These are phyloP conservation scores for Chaetura pelagica DNA, from an alignment of 2,113 vertebrate genomes.

Conservation along the genomic window DNA sequence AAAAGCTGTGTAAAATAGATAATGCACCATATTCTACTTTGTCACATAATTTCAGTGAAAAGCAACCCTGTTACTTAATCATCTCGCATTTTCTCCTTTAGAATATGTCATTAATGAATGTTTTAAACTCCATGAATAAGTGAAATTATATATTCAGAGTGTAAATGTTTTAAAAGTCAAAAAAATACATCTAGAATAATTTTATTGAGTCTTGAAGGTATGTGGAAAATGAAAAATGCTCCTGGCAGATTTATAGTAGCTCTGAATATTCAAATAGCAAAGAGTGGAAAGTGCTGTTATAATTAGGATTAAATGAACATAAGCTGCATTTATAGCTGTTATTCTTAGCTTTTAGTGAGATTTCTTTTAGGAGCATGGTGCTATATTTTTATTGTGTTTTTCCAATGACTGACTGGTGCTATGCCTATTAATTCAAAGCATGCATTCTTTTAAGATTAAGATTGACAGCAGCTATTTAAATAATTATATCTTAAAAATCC, in stretches of 20 bases:
- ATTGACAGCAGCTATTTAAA: not conserved
- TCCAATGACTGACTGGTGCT: not conserved
- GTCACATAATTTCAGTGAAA: slow-evolving; percentile 55
- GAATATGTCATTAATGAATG: slow-evolving; percentile 68
- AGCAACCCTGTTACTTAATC: slow-evolving; percentile 65
- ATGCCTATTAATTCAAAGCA: not conserved
- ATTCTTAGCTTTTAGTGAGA: not conserved
- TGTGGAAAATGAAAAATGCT: slow-evolving; percentile 62
- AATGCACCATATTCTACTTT: not conserved
- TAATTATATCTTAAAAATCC: not conserved
- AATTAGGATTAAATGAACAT: slow-evolving; percentile 59
- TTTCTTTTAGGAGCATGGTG: not conserved
- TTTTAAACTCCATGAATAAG: slow-evolving; percentile 73
- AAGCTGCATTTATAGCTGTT: slow-evolving; percentile 12
- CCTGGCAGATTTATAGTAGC: slow-evolving; percentile 52
- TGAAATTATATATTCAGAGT: slow-evolving; percentile 73
- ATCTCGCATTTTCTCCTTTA: slow-evolving; percentile 50
- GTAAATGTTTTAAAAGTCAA: slow-evolving; percentile 75
- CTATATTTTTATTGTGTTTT: not conserved
- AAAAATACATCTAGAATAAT: slow-evolving; percentile 40
- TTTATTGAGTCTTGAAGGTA: slow-evolving; percentile 72
- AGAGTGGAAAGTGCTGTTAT: slow-evolving; percentile 22
- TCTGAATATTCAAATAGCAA: slow-evolving; percentile 69
- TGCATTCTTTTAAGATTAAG: not conserved
- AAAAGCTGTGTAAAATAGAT: slow-evolving; percentile 40